A percentile compares a stretch with the other conserved stretches of the same genome.
Conservation (phyloP, 2,113 vertebrate genomes). For the Anthoscopus minutus region DNA sequence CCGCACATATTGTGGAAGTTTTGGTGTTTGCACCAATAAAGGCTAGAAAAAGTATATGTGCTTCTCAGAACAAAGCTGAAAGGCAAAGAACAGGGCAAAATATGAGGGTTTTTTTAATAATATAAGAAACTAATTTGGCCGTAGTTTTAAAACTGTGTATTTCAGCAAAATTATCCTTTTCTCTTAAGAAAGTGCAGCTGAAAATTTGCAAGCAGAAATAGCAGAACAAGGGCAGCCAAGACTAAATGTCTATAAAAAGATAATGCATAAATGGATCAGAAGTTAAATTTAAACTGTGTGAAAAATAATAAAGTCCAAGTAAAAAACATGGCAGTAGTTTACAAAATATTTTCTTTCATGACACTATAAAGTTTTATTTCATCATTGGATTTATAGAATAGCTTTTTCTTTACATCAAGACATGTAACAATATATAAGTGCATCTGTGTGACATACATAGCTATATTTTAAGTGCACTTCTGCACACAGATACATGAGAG, state of each 20-base stretch:
- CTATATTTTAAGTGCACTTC: neutral
- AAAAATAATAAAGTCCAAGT: neutral
- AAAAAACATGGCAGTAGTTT: neutral
- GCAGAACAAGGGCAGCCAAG: neutral
- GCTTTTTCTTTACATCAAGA: neutral
- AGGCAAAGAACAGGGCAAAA: neutral
- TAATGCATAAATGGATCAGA: neutral
- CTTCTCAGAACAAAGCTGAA: neutral
- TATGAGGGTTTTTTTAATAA: rapidly evolving
- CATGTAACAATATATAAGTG: neutral
- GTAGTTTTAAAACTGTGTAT: neutral
- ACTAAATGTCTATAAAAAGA: neutral
- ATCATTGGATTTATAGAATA: neutral
- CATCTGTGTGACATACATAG: neutral
- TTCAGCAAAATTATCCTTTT: neutral
- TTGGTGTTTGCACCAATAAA: neutral
- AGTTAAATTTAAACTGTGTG: neutral
- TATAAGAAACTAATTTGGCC: neutral
- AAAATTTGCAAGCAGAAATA: neutral
- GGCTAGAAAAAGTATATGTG: neutral
- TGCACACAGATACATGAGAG: neutral
- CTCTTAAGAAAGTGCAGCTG: neutral
- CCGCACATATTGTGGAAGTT: neutral
- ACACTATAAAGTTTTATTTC: neutral
- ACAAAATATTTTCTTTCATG: neutral